Conservation (phyloP, 2,888 invertebrate genomes). For the Ceraclea dissimilis region DNA sequence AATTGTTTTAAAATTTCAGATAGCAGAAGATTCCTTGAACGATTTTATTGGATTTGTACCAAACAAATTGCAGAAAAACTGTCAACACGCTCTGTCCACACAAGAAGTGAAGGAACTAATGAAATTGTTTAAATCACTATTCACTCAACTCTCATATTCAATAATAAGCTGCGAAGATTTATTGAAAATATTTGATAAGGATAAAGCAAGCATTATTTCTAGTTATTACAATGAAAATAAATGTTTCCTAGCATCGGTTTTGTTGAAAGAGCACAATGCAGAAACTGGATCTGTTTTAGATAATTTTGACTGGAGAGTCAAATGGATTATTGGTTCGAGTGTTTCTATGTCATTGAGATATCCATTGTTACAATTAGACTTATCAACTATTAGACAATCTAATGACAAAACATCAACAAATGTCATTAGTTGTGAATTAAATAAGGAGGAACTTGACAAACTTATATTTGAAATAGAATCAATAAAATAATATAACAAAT, state of each 20-base stretch:
- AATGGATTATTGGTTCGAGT: conserved; percentile 37
- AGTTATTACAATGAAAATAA: conserved; percentile 13
- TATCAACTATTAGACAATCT: conserved; percentile 31
- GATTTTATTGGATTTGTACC: conserved; percentile 20
- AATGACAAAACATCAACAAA: conserved; percentile 26
- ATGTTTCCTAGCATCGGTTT: conserved; percentile 16
- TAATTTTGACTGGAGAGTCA: conserved; percentile 36
- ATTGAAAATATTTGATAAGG: conserved; percentile 12
- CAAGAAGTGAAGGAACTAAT: neutral
- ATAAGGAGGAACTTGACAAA: conserved; percentile 33
- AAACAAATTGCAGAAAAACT: neutral
- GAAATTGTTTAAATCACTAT: conserved; percentile 10
- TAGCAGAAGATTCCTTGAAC: conserved; percentile 14
- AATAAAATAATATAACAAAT: too few species aligned
- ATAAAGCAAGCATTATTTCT: conserved; percentile 12
- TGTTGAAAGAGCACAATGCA: conserved; percentile 22
- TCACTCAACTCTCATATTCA: conserved; percentile 9
- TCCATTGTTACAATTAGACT: conserved; percentile 33
- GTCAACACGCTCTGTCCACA: neutral
- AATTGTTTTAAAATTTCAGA: conserved; percentile 13
- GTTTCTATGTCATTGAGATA: conserved; percentile 35
- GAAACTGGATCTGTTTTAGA: conserved; percentile 16
- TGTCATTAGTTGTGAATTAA: conserved; percentile 33
- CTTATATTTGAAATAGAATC: conserved; percentile 34
- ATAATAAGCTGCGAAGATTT: conserved; percentile 6